Percentiles rank a stretch among this genome's conserved stretches.
Conservation (phyloP, 2,113 vertebrate genomes). For the Podocnemis expansa region DNA sequence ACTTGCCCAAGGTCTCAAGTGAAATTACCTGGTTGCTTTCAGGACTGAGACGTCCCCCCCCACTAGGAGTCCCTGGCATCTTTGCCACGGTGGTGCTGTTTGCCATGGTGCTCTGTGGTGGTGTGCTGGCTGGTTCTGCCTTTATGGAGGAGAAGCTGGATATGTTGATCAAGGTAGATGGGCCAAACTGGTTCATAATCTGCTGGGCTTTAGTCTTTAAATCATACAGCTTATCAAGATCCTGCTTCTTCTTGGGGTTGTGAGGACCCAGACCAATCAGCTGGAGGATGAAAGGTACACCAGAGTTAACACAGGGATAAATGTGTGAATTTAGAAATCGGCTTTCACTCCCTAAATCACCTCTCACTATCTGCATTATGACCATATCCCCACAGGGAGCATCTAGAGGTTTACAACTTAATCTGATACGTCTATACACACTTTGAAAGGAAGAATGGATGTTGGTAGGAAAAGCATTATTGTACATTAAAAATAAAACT, state of each 20-base stretch:
- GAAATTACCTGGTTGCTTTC: constrained; percentile 92
- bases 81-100: constrained; percentile 87
- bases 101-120: constrained; percentile 88
- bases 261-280: constrained; percentile 80
- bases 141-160: constrained; percentile 86
- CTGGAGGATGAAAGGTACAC: constrained; percentile 58
- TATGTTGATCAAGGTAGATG: constrained; percentile 85
- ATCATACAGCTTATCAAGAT: constrained; percentile 80
- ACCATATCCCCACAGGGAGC: fast-evolving
- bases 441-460: neutral
- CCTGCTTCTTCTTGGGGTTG: constrained; percentile 79
- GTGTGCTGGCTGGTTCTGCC: constrained; percentile 78
- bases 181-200: constrained; percentile 90
- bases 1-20: fast-evolving
- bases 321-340: fast-evolving
- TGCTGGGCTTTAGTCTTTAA: constrained; percentile 81
- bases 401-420: neutral
- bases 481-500: fast-evolving
- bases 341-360: fast-evolving
- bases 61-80: constrained; percentile 79
- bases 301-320: neutral
- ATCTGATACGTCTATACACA: neutral
- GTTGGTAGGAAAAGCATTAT: neutral
- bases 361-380: neutral
- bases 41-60: constrained; percentile 89